These are phyloP conservation scores for Strongylocentrotus purpuratus DNA, from an alignment of 35 echinoderm and acorn worm species.

Conservation along the genomic window DNA sequence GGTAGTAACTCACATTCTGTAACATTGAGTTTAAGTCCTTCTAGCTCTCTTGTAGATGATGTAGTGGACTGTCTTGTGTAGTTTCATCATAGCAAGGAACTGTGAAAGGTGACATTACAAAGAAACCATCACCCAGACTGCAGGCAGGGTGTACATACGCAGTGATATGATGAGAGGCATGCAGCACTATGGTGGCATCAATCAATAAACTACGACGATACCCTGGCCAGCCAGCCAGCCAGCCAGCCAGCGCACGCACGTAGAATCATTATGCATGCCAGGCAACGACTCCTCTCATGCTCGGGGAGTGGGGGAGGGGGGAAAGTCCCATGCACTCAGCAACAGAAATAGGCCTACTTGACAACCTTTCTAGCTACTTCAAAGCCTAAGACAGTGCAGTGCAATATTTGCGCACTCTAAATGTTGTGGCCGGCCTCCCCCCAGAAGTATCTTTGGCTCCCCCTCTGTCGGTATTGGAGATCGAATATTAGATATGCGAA, in stretches of 20 bases:
- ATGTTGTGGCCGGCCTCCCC: not conserved
- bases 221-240: not conserved
- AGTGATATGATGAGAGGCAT: not conserved
- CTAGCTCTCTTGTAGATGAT: too few species aligned
- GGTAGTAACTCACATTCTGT: too few species aligned
- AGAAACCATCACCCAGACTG: not conserved
- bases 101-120: not conserved
- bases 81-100: not conserved
- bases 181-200: not conserved
- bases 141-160: not conserved
- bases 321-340: not conserved
- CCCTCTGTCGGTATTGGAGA: not conserved
- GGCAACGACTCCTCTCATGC: not conserved
- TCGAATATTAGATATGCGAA: not conserved
- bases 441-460: not conserved
- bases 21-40: too few species aligned
- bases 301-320: not conserved
- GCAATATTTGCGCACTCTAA: not conserved
- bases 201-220: not conserved
- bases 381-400: not conserved
- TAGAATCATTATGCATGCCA: slow-evolving; percentile 5
- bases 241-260: not conserved
- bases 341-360: not conserved
- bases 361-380: slow-evolving; percentile 2
- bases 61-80: not conserved